Conservation (phyloP, 1,140 invertebrate genomes). For the Heliconius melpomene region DNA sequence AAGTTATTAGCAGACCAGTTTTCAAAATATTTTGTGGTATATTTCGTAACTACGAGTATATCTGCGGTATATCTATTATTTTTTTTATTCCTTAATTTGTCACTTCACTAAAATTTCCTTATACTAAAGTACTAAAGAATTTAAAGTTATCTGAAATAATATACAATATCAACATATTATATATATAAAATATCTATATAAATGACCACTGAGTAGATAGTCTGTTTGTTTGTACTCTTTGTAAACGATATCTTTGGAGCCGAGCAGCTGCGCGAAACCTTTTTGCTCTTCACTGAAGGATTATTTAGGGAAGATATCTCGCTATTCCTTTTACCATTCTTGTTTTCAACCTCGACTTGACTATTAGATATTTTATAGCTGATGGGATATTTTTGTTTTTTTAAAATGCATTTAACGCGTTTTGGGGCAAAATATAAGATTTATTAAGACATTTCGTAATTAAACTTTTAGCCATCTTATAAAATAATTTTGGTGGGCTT, state of each 20-base stretch:
- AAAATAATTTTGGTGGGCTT: too few species aligned
- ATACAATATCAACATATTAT: not conserved
- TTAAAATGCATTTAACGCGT: not conserved
- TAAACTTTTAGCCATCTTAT: too few species aligned
- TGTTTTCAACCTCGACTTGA: not conserved
- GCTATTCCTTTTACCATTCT: conserved; percentile 32
- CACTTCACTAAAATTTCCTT: too few species aligned
- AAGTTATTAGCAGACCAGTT: too few species aligned
- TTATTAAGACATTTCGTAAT: too few species aligned
- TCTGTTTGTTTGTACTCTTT: conserved; percentile 65
- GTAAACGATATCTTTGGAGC: conserved; percentile 74
- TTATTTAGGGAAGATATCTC: conserved; percentile 44
- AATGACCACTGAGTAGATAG: conserved; percentile 1
- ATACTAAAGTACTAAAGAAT: not conserved
- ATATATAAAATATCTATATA: not conserved
- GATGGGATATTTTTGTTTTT: not conserved
- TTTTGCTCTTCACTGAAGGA: conserved; percentile 46
- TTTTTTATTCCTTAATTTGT: too few species aligned
- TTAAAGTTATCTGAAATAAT: not conserved
- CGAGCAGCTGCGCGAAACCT: conserved; percentile 61
- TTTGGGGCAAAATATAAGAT: too few species aligned
- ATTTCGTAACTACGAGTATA: too few species aligned
- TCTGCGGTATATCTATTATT: too few species aligned
- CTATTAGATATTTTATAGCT: conserved; percentile 5
- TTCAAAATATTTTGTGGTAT: too few species aligned